Evolutionary conservation across 1,140 invertebrate species (phyloP), one percentile per base, ranked within the genome.

Genomic region (Drosophila repletoides): DNA sequence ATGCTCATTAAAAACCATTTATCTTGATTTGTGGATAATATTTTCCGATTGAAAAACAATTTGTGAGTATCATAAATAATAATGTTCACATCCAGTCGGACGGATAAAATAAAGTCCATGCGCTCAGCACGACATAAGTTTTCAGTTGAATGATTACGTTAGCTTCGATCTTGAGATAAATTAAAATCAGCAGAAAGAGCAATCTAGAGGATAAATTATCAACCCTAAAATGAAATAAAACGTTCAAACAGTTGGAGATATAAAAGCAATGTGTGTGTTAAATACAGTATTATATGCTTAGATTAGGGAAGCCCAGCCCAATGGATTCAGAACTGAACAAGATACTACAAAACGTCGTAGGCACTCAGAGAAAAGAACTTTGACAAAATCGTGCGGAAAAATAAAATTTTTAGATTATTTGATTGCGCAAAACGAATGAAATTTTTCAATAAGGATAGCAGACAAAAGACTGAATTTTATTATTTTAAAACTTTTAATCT

Each of bases 111-210:
- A 38, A 51, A 67, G 29, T 67, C 45, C 29, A 41, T 31, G 36
- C 29, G 40, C 64, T 28, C 64, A 67, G 64, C 64, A 67, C 45
- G 64, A 67, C 56, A 67, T 34, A 29, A 52, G 41, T 67, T 66
- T 67, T 52, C 64, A 67, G 64, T 67, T 60, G 55, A 67, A 60
- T 67, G 56, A 67, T 34, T 67, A 52, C 51, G 34, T 52, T 45
- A 29, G 28, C 63, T 22, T 15, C 55, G 56, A 67, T 67, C 56
- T 67, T 67, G 55, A 51, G 46, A 38, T 38, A 52, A 67, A 60
- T 67, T 67, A 67, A 67, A 45, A 60, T 59, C 51, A 28, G 46
- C 40, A 67, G 64, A 67, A 67, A 67, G 64, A 67, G 64, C 64
- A 67, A 60, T 67, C 64, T 17, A 52, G 38, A 67, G 45, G 36